Percentiles rank a stretch among this genome's conserved stretches.
phyloP scores from a whole-genome alignment of 2,797 vertebrate species.

The Peromyscus melanophrys region DNA sequence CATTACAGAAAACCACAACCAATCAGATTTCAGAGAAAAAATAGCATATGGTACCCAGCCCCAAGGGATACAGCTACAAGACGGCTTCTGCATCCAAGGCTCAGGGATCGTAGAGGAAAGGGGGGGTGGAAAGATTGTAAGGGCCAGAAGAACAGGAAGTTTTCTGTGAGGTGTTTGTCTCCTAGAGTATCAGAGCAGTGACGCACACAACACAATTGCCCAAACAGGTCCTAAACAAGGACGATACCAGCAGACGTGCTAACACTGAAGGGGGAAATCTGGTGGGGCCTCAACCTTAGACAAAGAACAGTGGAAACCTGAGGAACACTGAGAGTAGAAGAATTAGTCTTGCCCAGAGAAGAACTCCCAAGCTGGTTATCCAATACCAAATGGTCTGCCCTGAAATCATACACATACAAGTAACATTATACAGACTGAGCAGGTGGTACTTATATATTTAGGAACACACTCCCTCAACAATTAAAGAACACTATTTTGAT shows the following conservation, averaged over 20 bases:
- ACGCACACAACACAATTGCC: background rate
- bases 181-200: background rate
- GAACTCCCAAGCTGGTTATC: background rate
- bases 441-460: background rate
- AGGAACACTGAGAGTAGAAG: background rate
- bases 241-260: no score
- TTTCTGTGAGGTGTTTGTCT: background rate
- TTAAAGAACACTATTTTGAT: slow-evolving; percentile 26
- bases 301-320: background rate
- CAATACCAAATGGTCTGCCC: background rate
- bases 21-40: background rate
- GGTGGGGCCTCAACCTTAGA: background rate
- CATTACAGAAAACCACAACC: background rate
- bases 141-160: background rate
- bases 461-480: background rate
- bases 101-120: background rate
- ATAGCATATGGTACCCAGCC: background rate
- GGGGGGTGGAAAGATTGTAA: background rate
- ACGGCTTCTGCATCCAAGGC: background rate
- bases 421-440: background rate
- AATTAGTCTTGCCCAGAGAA: background rate
- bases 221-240: background rate
- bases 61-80: background rate
- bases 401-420: background rate
- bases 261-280: background rate